These are phyloP conservation scores for Cydia pomonella DNA, from an alignment of 1,140 invertebrate species.

Conservation along the genomic window DNA sequence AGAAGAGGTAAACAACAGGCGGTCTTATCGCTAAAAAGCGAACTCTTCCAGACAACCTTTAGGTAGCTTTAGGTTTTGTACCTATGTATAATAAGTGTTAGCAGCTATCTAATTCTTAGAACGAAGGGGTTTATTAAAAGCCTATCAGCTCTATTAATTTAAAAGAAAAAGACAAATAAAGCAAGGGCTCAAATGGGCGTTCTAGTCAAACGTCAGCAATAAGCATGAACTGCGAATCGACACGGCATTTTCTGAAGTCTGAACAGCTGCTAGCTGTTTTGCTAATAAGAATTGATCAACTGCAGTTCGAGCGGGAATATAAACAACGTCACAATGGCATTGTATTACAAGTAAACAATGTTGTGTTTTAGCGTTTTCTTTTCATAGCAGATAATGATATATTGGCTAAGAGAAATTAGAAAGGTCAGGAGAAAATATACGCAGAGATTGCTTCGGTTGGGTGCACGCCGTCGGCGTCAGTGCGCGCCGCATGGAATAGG, in stretches of 20 bases:
- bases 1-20: too few species aligned
- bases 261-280: conserved; percentile 25
- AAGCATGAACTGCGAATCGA: neutral
- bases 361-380: neutral
- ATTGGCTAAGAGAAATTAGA: conserved; percentile 50
- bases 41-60: too few species aligned
- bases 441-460: conserved; percentile 34
- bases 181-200: neutral
- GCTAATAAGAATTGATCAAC: conserved; percentile 12
- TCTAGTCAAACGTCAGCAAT: neutral
- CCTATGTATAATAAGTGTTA: too few species aligned
- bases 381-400: neutral
- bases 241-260: neutral
- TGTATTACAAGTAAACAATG: neutral
- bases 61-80: too few species aligned
- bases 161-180: too few species aligned
- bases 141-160: too few species aligned
- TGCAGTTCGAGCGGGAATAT: conserved; percentile 18
- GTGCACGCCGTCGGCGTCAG: conserved; percentile 34
- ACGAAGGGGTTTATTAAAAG: too few species aligned
- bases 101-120: too few species aligned
- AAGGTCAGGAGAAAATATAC: conserved; percentile 51
- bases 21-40: too few species aligned
- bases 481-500: conserved; percentile 30
- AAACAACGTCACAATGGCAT: neutral